phyloP scores from a whole-genome alignment of 2,888 invertebrate species.

The Tortrix viridana region DNA sequence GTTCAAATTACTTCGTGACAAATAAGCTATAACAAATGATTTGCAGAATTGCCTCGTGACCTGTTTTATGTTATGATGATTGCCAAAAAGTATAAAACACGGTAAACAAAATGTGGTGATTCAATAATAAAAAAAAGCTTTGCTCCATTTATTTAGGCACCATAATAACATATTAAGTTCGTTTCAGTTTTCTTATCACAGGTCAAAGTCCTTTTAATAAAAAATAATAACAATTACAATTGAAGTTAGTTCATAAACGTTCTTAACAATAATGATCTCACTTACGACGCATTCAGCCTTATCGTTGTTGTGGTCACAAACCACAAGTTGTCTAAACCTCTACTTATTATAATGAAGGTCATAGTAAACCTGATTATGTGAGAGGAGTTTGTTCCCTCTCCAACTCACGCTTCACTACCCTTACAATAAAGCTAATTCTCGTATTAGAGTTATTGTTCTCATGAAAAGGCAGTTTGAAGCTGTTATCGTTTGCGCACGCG shows the following conservation, averaged over 20 bases:
- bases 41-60: slow-evolving; percentile 5
- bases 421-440: slow-evolving; percentile 47
- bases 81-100: background rate
- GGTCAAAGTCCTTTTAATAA: slow-evolving; percentile 16
- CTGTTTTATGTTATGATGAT: background rate
- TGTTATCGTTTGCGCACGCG: slow-evolving; percentile 68
- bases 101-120: too few relatives aligned
- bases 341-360: slow-evolving; percentile 23
- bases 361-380: slow-evolving; percentile 57
- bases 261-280: slow-evolving; percentile 20
- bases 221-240: slow-evolving; percentile 7
- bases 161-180: background rate
- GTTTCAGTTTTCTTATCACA: slow-evolving; percentile 4
- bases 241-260: slow-evolving; percentile 5
- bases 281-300: background rate
- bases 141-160: background rate
- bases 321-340: slow-evolving; percentile 37
- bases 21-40: slow-evolving; percentile 13
- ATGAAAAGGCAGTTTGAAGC: slow-evolving; percentile 40
- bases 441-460: slow-evolving; percentile 47
- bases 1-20: slow-evolving; percentile 10
- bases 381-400: slow-evolving; percentile 61
- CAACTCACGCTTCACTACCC: slow-evolving; percentile 51
- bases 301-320: slow-evolving; percentile 50
- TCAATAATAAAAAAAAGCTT: background rate